Percentiles rank a stretch among this genome's conserved stretches.
These are phyloP conservation scores for Sterrhoptilus dennistouni DNA, from an alignment of 2,113 vertebrate species.

Conservation along the genomic window DNA sequence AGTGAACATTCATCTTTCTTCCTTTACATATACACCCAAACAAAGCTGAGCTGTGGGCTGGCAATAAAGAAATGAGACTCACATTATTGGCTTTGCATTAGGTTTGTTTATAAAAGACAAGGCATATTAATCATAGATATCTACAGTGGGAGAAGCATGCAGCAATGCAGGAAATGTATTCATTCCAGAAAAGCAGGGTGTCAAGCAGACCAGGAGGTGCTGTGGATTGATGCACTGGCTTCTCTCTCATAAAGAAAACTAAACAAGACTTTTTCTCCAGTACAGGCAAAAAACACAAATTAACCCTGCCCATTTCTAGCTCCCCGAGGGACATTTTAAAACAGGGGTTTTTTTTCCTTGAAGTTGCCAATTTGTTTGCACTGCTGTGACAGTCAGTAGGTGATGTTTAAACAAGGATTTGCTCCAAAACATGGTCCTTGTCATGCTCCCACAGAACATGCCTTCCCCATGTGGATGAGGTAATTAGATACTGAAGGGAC, in stretches of 20 bases:
- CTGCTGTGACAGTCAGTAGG: not conserved
- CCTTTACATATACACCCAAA: conserved; percentile 13
- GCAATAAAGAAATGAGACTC: conserved; percentile 57
- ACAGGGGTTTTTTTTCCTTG: not conserved
- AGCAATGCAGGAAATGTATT: conserved; percentile 67
- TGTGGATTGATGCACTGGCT: conserved; percentile 54
- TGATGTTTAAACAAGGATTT: not conserved
- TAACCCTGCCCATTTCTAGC: not conserved
- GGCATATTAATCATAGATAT: conserved; percentile 70
- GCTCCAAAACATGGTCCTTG: not conserved
- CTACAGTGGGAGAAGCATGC: conserved; percentile 28
- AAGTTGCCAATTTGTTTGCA: not conserved
- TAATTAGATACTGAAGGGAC: not conserved
- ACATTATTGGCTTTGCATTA: conserved; percentile 71
- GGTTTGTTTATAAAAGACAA: conserved; percentile 74
- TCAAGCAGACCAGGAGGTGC: conserved; percentile 40
- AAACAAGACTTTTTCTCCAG: conserved; percentile 1
- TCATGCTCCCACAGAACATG: not conserved
- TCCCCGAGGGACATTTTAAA: not conserved
- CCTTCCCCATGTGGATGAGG: not conserved
- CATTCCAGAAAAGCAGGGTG: conserved; percentile 57
- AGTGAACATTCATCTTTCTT: conserved; percentile 64
- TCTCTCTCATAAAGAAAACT: not conserved
- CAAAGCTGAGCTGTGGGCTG: conserved; percentile 20
- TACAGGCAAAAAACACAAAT: not conserved